Base-by-base conservation (phyloP, 1,140 invertebrate species). In the Drosophila simulans region DNA sequence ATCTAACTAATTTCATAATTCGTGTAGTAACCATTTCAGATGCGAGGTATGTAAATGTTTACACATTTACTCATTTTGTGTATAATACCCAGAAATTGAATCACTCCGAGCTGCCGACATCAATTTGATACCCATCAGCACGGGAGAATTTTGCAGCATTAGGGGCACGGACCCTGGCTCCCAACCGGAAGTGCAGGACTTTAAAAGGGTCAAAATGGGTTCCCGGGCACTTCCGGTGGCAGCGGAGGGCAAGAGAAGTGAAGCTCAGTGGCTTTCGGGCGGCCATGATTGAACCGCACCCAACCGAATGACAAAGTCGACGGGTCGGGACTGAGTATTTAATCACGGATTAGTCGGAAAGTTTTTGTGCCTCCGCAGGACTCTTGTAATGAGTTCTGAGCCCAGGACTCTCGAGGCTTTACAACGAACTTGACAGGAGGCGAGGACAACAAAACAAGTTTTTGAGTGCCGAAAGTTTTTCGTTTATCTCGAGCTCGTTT, bases 311-410 rank as follows among this genome's bases (percentile, higher is more conserved):
- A 15, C 37, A 39, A 39, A 39, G 13, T 13, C 17, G 20, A 35
- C 31, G 8, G 51, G 57, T 39, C 43, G 42, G 43, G 53, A 55
- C 78, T 81, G 55, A 66, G 62, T 56, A 81, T 81, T 82, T 65
- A 82, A 63, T 76, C 79, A 56, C 43, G 75, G 78, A 80, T 80
- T 80, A 80, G 78, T 60, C 35, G 42, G 17, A 69, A 72, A 80
- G 60, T 54, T 45, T 45, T 72, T 80, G 51, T 56, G 45, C 58
- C 46, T 71, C 46, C 58, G 39, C 58, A 69, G 54, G 49, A 76
- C 46, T 45, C 53, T 40, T 72, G 68, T 81, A 81, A 81, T 81
- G 79, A 82, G 72, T 82, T 81, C 46, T 82, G 78, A 81, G 70
- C 37, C 59, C 64, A 70, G 64, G 54, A 65, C 55, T 74, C 74